Conservation (phyloP, 2,888 invertebrate genomes). For the Hirtodrosophila alboralis region DNA sequence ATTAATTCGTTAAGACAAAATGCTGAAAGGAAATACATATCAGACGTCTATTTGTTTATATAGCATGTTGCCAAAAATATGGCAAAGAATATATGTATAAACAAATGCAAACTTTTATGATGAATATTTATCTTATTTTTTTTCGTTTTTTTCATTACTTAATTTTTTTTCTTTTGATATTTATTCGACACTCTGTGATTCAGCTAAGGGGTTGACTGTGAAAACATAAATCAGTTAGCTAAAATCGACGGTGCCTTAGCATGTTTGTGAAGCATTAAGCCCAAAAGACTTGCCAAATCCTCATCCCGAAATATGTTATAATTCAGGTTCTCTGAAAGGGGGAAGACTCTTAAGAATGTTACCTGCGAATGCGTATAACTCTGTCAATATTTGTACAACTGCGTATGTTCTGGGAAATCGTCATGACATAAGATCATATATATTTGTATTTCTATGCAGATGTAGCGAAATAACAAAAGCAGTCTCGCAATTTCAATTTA, state of each 20-base stretch:
- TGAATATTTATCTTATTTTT: conserved; percentile 50
- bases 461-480: background rate
- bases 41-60: conserved; percentile 55
- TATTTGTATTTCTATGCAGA: background rate
- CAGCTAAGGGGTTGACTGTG: conserved; percentile 29
- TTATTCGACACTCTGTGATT: conserved; percentile 36
- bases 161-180: background rate
- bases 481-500: conserved; percentile 57
- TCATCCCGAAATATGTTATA: conserved; percentile 4
- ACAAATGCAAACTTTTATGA: conserved; percentile 61
- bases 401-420: conserved; percentile 50
- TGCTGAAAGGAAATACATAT: conserved; percentile 41
- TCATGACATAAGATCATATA: conserved; percentile 64
- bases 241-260: conserved; percentile 28
- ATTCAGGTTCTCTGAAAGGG: conserved; percentile 14
- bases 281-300: conserved; percentile 36
- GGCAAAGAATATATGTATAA: conserved; percentile 55
- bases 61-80: conserved; percentile 58
- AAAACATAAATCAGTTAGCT: conserved; percentile 59
- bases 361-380: conserved; percentile 56
- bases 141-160: conserved; percentile 19
- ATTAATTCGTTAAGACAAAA: conserved; percentile 51
- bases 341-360: conserved; percentile 54
- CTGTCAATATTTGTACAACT: conserved; percentile 18
- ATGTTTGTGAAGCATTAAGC: conserved; percentile 63